Evolutionary conservation across 1,140 invertebrate genomes (phyloP).

Genomic region (Propsilocerus akamusi): DNA sequence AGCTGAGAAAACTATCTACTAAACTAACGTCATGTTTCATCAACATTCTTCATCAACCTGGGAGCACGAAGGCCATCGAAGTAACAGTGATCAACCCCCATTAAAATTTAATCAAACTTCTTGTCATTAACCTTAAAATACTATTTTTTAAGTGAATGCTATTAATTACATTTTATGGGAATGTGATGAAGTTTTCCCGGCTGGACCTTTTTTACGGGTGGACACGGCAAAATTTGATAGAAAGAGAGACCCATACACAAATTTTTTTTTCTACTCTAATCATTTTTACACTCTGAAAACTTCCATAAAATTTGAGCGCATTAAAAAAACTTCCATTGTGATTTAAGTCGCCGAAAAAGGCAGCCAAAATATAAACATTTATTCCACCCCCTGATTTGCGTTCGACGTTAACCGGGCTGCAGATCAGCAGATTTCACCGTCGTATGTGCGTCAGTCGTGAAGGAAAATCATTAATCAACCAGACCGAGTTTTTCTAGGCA

Average conservation of each 20-base stretch:
- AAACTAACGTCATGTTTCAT: no score
- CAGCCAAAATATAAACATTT: constrained; percentile 2
- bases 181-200: no score
- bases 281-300: not conserved
- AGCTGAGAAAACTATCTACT: no score
- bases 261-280: not conserved
- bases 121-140: no score
- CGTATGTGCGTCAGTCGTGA: not conserved
- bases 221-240: no score
- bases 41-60: no score
- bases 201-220: no score
- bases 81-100: no score
- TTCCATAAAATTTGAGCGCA: not conserved
- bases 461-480: constrained; percentile 1
- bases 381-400: not conserved
- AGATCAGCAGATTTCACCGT: not conserved
- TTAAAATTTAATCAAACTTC: no score
- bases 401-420: not conserved
- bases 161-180: not conserved
- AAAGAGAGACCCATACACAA: not conserved
- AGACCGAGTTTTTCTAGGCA: not conserved
- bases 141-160: not conserved
- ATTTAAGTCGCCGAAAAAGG: no score
- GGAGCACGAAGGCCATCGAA: no score
- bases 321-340: not conserved